Percentiles rank a stretch among this genome's conserved stretches.
phyloP scores from a whole-genome alignment of 2,888 invertebrate genomes.

The Temnothorax ravouxi region DNA sequence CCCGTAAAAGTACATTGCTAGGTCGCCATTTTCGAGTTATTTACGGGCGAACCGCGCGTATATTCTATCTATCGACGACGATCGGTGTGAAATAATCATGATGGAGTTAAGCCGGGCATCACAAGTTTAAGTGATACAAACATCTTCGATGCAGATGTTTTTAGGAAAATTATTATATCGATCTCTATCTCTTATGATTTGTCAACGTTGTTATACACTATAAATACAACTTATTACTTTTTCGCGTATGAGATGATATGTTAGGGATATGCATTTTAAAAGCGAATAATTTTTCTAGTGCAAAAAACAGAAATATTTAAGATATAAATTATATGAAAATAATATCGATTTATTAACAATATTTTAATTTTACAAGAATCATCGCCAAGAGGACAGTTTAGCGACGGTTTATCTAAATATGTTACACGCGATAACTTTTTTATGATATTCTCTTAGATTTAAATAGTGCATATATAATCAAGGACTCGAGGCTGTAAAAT shows the following conservation, averaged over 20 bases:
- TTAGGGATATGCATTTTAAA: not conserved
- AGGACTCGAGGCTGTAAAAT: not conserved
- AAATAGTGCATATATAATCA: not conserved
- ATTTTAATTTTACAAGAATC: not conserved
- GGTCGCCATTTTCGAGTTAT: conserved; percentile 78
- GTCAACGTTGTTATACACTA: not conserved
- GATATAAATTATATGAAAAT: too few relatives aligned
- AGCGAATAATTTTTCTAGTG: not conserved
- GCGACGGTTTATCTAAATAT: not conserved
- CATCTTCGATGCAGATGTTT: conserved; percentile 1
- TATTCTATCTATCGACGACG: conserved; percentile 63
- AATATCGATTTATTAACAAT: not conserved
- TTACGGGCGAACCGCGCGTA: conserved; percentile 63
- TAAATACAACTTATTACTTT: not conserved
- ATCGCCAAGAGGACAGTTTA: not conserved
- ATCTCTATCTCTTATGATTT: not conserved
- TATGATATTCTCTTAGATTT: not conserved
- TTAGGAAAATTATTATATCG: conserved; percentile 19
- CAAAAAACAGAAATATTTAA: not conserved
- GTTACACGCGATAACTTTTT: not conserved
- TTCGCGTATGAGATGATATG: not conserved
- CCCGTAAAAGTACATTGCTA: conserved; percentile 79
- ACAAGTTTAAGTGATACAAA: conserved; percentile 22
- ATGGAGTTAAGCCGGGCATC: conserved; percentile 46
- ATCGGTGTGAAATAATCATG: conserved; percentile 69